Percentiles rank a stretch among this genome's conserved stretches.
phyloP scores from a whole-genome alignment of 1,140 invertebrate genomes.

The Acromyrmex echinatior region DNA sequence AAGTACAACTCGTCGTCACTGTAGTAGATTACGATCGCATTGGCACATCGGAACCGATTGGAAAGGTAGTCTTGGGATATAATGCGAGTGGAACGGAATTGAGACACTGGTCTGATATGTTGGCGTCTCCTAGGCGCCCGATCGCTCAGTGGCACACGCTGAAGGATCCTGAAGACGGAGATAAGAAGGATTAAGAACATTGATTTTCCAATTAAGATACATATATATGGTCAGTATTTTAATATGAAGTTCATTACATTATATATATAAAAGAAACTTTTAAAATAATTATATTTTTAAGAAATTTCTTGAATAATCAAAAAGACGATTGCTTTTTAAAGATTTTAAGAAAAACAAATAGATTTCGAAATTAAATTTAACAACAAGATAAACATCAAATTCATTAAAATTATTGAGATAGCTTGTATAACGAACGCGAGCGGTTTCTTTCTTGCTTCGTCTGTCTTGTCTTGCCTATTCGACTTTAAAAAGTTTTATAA shows the following conservation, averaged over 20 bases:
- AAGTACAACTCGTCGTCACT: slow-evolving; percentile 99
- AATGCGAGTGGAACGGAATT: slow-evolving; percentile 99
- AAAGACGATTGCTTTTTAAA: not conserved
- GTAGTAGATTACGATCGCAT: slow-evolving; percentile 99
- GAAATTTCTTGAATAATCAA: not conserved
- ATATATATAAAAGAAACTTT: not conserved
- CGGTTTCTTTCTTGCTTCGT: not conserved
- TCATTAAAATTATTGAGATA: not conserved
- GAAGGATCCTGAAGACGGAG: slow-evolving; percentile 97
- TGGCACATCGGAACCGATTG: slow-evolving; percentile 99
- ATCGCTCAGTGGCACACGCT: slow-evolving; percentile 99
- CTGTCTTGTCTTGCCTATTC: not conserved
- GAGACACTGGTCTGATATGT: slow-evolving; percentile 99
- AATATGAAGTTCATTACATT: no score
- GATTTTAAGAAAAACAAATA: not conserved
- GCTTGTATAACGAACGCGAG: not conserved
- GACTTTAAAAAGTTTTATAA: not conserved
- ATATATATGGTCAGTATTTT: not conserved
- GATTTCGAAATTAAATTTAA: slow-evolving; percentile 24
- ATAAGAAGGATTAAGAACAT: slow-evolving; percentile 93
- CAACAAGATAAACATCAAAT: not conserved
- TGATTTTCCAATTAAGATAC: slow-evolving; percentile 70
- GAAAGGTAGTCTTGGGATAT: slow-evolving; percentile 98
- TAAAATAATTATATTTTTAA: not conserved
- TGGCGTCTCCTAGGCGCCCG: slow-evolving; percentile 98